Evolutionary conservation across 2,888 invertebrate genomes (phyloP).

Genomic region (Diaperis boleti): DNA sequence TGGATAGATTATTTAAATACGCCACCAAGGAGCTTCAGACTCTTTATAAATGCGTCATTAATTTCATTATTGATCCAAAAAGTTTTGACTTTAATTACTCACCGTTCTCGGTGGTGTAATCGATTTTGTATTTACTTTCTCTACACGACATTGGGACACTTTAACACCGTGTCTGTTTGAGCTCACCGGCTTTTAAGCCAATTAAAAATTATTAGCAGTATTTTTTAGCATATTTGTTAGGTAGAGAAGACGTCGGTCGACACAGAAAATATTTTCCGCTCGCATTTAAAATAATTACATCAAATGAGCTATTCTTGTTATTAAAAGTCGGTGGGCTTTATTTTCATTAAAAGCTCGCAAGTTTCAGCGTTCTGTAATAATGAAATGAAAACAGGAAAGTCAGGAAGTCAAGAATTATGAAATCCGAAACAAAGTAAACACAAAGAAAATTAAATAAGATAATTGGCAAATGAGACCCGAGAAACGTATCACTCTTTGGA

Average conservation of each 20-base stretch:
- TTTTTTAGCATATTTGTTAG: constrained; percentile 21
- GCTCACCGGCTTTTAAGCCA: not conserved
- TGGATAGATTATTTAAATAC: too few relatives aligned
- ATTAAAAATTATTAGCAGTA: not conserved
- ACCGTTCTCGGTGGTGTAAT: constrained; percentile 15
- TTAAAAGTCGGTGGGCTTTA: constrained; percentile 40
- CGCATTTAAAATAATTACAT: constrained; percentile 39
- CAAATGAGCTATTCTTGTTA: constrained; percentile 39
- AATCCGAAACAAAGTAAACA: constrained; percentile 44
- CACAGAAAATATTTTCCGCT: constrained; percentile 25
- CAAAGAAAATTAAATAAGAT: constrained; percentile 43
- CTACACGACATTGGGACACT: not conserved
- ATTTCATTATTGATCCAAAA: constrained; percentile 18
- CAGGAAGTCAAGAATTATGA: constrained; percentile 42
- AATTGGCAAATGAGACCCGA: constrained; percentile 29
- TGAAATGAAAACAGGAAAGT: constrained; percentile 41
- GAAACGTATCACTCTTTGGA: not conserved
- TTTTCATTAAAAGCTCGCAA: constrained; percentile 40
- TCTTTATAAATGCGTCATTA: constrained; percentile 22
- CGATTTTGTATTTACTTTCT: constrained; percentile 17
- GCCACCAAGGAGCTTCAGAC: constrained; percentile 9
- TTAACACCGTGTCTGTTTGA: not conserved
- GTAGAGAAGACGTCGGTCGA: constrained; percentile 3
- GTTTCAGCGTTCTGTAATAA: constrained; percentile 38
- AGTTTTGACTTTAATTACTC: constrained; percentile 22